Conservation (phyloP, 2,888 invertebrate genomes). For the Acleris holmiana region DNA sequence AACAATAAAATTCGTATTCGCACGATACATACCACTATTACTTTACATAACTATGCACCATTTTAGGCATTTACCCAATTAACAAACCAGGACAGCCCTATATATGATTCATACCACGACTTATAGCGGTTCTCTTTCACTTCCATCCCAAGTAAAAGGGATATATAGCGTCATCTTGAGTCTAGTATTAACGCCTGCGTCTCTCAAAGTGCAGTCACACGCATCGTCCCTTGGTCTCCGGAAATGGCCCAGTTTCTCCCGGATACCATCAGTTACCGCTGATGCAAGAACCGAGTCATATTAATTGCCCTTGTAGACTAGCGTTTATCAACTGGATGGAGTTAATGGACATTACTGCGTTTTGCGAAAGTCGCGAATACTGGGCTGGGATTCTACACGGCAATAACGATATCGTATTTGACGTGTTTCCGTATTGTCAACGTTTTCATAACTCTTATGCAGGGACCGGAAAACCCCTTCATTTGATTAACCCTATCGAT, state of each 20-base stretch:
- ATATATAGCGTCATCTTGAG: neutral
- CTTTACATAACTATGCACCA: constrained; percentile 16
- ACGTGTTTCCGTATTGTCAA: too few species aligned
- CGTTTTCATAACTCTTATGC: too few species aligned
- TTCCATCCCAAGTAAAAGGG: neutral
- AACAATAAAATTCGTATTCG: neutral
- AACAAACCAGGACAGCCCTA: constrained; percentile 12
- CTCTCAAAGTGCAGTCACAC: neutral
- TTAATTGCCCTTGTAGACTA: constrained; percentile 26
- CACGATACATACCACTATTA: constrained; percentile 8
- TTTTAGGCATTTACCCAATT: constrained; percentile 21
- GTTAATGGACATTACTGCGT: constrained; percentile 13
- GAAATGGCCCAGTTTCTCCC: constrained; percentile 59
- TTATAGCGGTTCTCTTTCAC: neutral
- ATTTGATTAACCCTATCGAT: too few species aligned
- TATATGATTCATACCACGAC: neutral
- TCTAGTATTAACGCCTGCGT: neutral
- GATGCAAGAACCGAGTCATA: constrained; percentile 38
- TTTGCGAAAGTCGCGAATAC: too few species aligned
- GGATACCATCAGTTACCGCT: constrained; percentile 59
- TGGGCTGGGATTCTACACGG: too few species aligned
- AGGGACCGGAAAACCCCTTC: too few species aligned
- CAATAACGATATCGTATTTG: too few species aligned
- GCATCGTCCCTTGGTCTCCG: constrained; percentile 43
- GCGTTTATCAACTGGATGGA: constrained; percentile 20